Percentiles rank a stretch among this genome's conserved stretches.
phyloP scores from a whole-genome alignment of 2,113 vertebrate species.

The Laticauda laticaudata region DNA sequence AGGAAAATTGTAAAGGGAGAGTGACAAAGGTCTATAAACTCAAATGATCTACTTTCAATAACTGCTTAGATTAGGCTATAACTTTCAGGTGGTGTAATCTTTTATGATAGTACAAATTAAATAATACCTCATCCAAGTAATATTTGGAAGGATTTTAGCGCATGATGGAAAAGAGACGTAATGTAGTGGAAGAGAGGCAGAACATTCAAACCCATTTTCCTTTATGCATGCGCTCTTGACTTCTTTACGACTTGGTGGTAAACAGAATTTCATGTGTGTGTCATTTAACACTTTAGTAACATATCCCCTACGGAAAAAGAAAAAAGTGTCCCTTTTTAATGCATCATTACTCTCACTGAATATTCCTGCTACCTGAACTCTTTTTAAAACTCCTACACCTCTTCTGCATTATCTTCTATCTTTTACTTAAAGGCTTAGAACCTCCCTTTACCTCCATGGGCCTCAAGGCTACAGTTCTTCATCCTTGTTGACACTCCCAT shows the following conservation, averaged over 20 bases:
- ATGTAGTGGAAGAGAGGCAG: constrained; percentile 61
- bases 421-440: not conserved
- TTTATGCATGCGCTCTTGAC: constrained; percentile 74
- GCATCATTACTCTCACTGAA: not conserved
- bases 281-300: constrained; percentile 70
- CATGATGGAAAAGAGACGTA: constrained; percentile 76
- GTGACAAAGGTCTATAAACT: not conserved
- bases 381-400: not conserved
- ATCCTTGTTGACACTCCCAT: not conserved
- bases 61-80: not conserved
- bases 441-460: not conserved
- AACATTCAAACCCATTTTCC: constrained; percentile 65
- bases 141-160: constrained; percentile 65
- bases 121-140: constrained; percentile 78
- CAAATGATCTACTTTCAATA: not conserved
- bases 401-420: not conserved
- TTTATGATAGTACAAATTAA: not conserved
- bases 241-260: constrained; percentile 77
- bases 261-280: constrained; percentile 75
- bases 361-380: not conserved
- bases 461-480: not conserved
- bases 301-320: constrained; percentile 63
- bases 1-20: not conserved
- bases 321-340: not conserved
- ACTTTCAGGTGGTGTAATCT: not conserved